phyloP scores from a whole-genome alignment of 2,888 invertebrate genomes.

The Thelaira solivaga region DNA sequence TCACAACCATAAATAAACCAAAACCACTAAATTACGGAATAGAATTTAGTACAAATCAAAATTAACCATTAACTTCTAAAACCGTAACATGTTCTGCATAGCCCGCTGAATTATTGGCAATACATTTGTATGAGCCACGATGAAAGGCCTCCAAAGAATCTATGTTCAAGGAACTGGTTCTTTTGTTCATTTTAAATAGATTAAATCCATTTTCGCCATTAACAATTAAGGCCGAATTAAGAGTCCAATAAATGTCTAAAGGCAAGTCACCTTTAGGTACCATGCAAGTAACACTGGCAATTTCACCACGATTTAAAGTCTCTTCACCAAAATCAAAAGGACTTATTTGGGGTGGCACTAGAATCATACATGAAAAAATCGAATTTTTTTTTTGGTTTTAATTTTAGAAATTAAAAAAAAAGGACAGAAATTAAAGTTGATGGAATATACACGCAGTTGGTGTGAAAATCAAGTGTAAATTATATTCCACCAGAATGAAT shows the following conservation, averaged over 20 bases:
- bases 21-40: slow-evolving; percentile 29
- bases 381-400: too few relatives aligned
- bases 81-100: slow-evolving; percentile 82
- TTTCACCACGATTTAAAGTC: slow-evolving; percentile 86
- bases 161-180: slow-evolving; percentile 81
- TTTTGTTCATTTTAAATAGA: slow-evolving; percentile 76
- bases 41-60: slow-evolving; percentile 26
- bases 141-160: slow-evolving; percentile 85
- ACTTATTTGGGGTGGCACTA: slow-evolving; percentile 87
- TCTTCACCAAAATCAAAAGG: slow-evolving; percentile 88
- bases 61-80: slow-evolving; percentile 80
- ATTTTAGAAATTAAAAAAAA: too few relatives aligned
- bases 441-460: too few relatives aligned
- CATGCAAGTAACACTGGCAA: slow-evolving; percentile 85
- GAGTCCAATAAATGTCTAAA: slow-evolving; percentile 85
- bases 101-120: slow-evolving; percentile 85
- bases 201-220: slow-evolving; percentile 79
- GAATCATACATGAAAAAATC: too few relatives aligned
- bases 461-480: too few relatives aligned
- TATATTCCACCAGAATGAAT: too few relatives aligned
- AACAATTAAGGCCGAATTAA: slow-evolving; percentile 81
- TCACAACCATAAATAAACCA: too few relatives aligned
- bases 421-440: too few relatives aligned
- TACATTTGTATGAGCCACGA: slow-evolving; percentile 86
- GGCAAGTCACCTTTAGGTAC: slow-evolving; percentile 89